These are phyloP conservation scores for Recurvirostra avosetta DNA, from an alignment of 2,113 vertebrate species.

Conservation along the genomic window DNA sequence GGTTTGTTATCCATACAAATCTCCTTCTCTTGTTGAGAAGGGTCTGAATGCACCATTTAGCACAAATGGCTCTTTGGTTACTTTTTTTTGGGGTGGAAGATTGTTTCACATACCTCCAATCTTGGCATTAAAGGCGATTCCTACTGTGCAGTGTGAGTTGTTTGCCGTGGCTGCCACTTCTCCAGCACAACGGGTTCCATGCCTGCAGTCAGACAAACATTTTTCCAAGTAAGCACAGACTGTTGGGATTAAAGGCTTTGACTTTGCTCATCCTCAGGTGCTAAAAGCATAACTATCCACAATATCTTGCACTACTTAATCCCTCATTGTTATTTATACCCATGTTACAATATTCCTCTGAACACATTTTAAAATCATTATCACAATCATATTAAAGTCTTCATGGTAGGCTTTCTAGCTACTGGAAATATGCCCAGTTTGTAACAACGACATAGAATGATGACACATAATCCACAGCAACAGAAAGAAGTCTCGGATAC, in stretches of 20 bases:
- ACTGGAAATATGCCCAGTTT: background rate
- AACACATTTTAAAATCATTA: background rate
- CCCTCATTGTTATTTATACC: background rate
- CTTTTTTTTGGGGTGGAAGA: background rate
- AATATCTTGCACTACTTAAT: background rate
- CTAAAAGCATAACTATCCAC: background rate
- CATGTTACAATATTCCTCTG: background rate
- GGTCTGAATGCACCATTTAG: background rate
- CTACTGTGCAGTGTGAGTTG: constrained; percentile 97
- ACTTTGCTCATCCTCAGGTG: background rate
- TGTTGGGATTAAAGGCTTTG: background rate
- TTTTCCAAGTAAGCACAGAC: constrained; percentile 53
- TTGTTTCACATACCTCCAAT: constrained; percentile 88
- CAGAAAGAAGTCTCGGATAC: background rate
- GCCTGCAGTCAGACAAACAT: constrained; percentile 81
- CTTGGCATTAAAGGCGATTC: constrained; percentile 95
- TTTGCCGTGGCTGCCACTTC: constrained; percentile 97
- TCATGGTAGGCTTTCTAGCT: background rate
- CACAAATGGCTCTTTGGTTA: background rate
- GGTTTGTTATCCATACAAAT: background rate
- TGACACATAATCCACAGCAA: background rate
- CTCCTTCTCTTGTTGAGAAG: background rate
- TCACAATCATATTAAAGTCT: background rate
- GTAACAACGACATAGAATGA: background rate
- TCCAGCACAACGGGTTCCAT: constrained; percentile 97